Base-by-base conservation (phyloP, 2,888 invertebrate species). In the Drosophila birchii region DNA sequence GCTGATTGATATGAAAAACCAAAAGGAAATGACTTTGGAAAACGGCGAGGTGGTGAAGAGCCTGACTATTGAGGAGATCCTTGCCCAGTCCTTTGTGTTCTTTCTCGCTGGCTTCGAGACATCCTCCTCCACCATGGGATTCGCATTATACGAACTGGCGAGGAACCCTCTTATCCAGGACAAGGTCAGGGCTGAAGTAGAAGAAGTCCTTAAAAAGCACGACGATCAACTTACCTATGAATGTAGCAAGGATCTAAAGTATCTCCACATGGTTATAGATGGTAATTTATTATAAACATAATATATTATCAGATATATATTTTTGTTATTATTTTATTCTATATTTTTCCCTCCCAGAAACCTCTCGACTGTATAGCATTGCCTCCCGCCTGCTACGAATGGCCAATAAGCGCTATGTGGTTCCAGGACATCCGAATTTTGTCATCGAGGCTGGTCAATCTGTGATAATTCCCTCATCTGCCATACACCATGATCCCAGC, bases 21-120 rank as follows among this genome's bases (percentile, higher is more conserved):
- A 78, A 20, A 54, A n/a, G 39, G 47, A 36, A 49, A 12, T 78
- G 0, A 77, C 66, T 23, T 38, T 63, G 2, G 80, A 92, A 1
- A 73, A 73, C 23, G 80, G 79, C 0, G 79, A 85, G 6, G 78
- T 76, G 8, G 32, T 78, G 29, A 74, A 55, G 2, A 76, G 75
- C 18, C n/a, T 90, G 8, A 74, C 78, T 2, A 89, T 93, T 2
- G 91, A 93, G 1, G 81, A 94, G 32, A 78, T 94, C 1, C 79
- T 89, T 1, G 90, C 90, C 14, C 89, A 91, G 34, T 80, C 77
- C 1, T 91, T 88, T 69, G 73, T 90, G 2, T 91, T 90, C 57
- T 90, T 85, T 34, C 26, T 87, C 9, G 90, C 95, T 20, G 95
- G 95, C 0, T 95, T 94, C 77, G 95, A 95, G 89, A 95, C 95